Percentiles rank a stretch among this genome's conserved stretches.
phyloP scores from a whole-genome alignment of 1,140 invertebrate genomes.

The Zophobas atratus region DNA sequence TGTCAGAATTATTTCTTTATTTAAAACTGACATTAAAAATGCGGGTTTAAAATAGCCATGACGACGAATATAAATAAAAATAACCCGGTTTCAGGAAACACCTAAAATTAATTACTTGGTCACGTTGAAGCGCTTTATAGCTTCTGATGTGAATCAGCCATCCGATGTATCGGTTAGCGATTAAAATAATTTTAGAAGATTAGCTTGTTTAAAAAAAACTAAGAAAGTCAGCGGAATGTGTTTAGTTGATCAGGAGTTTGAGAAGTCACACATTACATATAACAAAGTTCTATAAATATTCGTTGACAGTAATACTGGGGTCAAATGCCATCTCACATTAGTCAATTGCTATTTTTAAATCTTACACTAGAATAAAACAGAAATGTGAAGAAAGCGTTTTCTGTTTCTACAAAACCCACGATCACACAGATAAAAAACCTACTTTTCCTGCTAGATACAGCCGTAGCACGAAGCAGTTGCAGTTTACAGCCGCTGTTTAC shows the following conservation, averaged over 20 bases:
- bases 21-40: slow-evolving; percentile 12
- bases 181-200: neutral
- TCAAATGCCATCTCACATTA: slow-evolving; percentile 45
- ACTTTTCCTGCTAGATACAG: too few relatives aligned
- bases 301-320: slow-evolving; percentile 39
- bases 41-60: slow-evolving; percentile 13
- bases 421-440: too few relatives aligned
- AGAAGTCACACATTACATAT: neutral
- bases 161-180: neutral
- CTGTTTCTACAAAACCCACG: too few relatives aligned
- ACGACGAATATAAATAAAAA: slow-evolving; percentile 29
- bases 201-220: neutral
- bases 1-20: neutral
- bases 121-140: slow-evolving; percentile 13
- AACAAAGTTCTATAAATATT: slow-evolving; percentile 48
- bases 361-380: slow-evolving; percentile 10
- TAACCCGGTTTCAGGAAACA: slow-evolving; percentile 30
- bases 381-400: slow-evolving; percentile 3
- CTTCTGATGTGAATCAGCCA: slow-evolving; percentile 12
- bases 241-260: neutral
- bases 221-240: slow-evolving; percentile 1
- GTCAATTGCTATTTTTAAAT: slow-evolving; percentile 46
- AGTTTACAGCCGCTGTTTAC: slow-evolving; percentile 3
- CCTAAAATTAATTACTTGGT: slow-evolving; percentile 26
- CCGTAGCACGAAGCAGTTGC: neutral